Conservation (phyloP, 2,797 vertebrate species). For the Microhierax caerulescens region DNA sequence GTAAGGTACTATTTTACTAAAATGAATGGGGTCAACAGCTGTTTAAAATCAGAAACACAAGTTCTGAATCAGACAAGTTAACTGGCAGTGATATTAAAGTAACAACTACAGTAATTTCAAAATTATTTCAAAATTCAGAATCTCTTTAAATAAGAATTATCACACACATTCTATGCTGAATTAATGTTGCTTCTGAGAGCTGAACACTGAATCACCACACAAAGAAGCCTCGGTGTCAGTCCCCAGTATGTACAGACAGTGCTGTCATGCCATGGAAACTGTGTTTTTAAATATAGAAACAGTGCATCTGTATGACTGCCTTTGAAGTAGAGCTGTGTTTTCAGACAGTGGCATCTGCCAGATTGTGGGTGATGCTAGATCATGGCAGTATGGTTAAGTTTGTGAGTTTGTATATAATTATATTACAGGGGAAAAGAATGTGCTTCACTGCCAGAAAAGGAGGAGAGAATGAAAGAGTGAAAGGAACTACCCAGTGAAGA, state of each 20-base stretch:
- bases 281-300: constrained; percentile 45
- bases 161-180: background rate
- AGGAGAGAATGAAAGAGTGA: background rate
- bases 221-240: constrained; percentile 18
- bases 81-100: background rate
- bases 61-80: background rate
- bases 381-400: constrained; percentile 21
- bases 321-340: constrained; percentile 52
- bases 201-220: background rate
- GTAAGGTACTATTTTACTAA: background rate
- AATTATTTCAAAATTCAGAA: background rate
- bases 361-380: constrained; percentile 41
- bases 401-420: constrained; percentile 32
- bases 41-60: background rate
- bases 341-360: constrained; percentile 36
- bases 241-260: background rate
- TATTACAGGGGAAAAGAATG: background rate
- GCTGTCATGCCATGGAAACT: constrained; percentile 32
- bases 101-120: background rate
- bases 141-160: background rate
- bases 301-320: background rate
- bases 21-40: background rate
- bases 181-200: background rate
- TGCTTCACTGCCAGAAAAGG: background rate
- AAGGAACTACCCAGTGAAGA: background rate